A percentile compares a stretch with the other conserved stretches of the same genome.
These are phyloP conservation scores for Ochotona princeps DNA, from an alignment of 2,113 vertebrate species.

Conservation along the genomic window DNA sequence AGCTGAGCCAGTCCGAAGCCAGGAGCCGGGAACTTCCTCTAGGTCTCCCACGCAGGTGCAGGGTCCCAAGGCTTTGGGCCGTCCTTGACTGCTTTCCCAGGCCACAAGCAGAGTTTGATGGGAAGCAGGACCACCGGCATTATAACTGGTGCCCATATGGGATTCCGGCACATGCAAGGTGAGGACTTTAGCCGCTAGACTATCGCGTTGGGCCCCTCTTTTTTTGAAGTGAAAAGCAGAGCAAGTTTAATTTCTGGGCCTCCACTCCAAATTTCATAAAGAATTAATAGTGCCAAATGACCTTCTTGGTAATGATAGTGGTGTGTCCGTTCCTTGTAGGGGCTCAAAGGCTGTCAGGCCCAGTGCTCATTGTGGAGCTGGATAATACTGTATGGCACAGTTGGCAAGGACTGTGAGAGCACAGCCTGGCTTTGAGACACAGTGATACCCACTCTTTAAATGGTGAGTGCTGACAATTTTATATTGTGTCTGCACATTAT, in stretches of 20 bases:
- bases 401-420: neutral
- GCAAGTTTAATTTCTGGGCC: slow-evolving; percentile 14
- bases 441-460: neutral
- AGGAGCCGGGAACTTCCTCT: too few species aligned
- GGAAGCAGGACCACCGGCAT: too few species aligned
- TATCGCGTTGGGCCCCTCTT: neutral
- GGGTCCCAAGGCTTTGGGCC: too few species aligned
- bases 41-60: too few species aligned
- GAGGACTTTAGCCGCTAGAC: too few species aligned
- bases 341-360: neutral
- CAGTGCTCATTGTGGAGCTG: neutral
- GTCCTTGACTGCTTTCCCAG: too few species aligned
- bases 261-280: slow-evolving; percentile 27
- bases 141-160: too few species aligned
- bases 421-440: neutral
- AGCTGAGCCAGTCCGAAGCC: too few species aligned
- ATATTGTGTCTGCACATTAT: slow-evolving; percentile 52
- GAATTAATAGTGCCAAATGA: neutral
- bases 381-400: neutral
- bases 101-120: too few species aligned
- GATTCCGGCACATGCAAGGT: too few species aligned
- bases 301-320: neutral
- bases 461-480: slow-evolving; percentile 7
- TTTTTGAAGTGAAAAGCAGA: slow-evolving; percentile 2
- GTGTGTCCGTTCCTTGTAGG: neutral